These are phyloP conservation scores for Limnephilus marmoratus DNA, from an alignment of 2,888 invertebrate genomes.

Conservation along the genomic window DNA sequence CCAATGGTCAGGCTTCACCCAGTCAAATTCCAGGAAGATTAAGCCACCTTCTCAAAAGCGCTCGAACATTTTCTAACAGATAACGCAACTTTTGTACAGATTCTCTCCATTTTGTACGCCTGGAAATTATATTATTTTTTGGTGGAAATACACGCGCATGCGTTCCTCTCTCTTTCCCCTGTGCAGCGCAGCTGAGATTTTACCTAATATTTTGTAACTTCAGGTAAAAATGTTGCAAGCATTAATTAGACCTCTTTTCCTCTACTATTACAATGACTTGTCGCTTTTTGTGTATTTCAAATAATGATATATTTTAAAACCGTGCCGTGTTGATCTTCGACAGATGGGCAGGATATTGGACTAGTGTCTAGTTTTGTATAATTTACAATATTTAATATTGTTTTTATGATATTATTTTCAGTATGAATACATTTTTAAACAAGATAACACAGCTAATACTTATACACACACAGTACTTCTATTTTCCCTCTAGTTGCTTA, in stretches of 20 bases:
- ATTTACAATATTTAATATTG: no score
- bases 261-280: not conserved
- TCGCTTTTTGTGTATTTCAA: not conserved
- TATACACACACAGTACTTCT: no score
- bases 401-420: no score
- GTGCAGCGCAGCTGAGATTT: not conserved
- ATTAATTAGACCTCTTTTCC: not conserved
- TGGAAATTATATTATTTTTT: not conserved
- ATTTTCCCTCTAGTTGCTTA: no score
- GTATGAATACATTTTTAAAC: no score
- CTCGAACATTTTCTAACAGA: not conserved
- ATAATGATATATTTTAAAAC: not conserved
- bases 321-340: not conserved
- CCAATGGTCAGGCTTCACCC: constrained; percentile 26
- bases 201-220: not conserved
- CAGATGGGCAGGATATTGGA: not conserved
- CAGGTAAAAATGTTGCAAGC: constrained; percentile 19
- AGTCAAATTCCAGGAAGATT: not conserved
- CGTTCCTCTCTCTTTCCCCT: constrained; percentile 40
- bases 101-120: not conserved
- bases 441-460: not conserved
- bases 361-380: no score
- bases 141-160: constrained; percentile 33
- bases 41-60: not conserved
- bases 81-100: not conserved